These are phyloP conservation scores for Dinomys branickii DNA, from an alignment of 2,113 vertebrate species.

Conservation along the genomic window DNA sequence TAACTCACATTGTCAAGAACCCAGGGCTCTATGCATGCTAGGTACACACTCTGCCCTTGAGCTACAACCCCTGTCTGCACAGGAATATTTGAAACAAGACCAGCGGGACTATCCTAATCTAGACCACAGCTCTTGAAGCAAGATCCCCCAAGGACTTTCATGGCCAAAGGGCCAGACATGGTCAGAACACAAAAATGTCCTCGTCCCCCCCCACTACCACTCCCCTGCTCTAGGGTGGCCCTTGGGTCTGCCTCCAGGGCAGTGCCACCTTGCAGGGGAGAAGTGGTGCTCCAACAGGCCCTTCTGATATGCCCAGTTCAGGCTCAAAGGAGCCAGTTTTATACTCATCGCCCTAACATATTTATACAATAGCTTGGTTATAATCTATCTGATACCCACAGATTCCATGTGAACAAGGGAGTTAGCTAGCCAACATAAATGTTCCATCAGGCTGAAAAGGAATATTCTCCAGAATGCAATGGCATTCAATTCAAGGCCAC, in stretches of 20 bases:
- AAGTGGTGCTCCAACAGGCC: background rate
- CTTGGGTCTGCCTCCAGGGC: background rate
- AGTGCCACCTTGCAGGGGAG: too few relatives aligned
- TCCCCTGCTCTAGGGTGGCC: background rate
- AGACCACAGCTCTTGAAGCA: background rate
- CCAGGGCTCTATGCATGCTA: background rate
- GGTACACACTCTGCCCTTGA: background rate
- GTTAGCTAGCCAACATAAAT: background rate
- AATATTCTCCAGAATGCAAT: background rate
- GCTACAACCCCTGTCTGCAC: background rate
- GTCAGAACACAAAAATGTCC: background rate
- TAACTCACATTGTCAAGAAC: background rate
- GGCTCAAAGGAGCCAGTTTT: background rate
- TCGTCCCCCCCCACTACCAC: background rate
- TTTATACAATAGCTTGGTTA: background rate
- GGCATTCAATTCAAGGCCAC: constrained; percentile 15
- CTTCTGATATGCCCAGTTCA: background rate
- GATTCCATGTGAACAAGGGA: background rate
- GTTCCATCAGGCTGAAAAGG: background rate
- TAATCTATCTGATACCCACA: background rate
- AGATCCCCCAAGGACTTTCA: background rate
- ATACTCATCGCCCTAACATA: background rate
- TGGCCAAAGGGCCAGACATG: background rate
- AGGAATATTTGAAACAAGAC: background rate
- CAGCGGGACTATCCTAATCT: background rate